Evolutionary conservation across 1,140 invertebrate genomes (phyloP).

Genomic region (Saxidomus purpurata): DNA sequence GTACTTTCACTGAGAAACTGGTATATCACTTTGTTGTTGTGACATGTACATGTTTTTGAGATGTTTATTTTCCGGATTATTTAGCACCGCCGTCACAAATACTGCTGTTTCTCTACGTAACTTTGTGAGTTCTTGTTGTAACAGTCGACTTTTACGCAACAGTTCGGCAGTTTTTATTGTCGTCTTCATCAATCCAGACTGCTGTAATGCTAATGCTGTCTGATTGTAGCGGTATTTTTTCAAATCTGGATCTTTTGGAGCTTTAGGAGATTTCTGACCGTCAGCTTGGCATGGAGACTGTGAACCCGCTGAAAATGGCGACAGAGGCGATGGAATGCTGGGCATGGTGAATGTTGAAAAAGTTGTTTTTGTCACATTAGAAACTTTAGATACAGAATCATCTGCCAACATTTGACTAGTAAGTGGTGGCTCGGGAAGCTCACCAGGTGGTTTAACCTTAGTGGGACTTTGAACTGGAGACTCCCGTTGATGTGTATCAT

Average conservation of each 20-base stretch:
- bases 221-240: conserved; percentile 54
- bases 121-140: conserved; percentile 51
- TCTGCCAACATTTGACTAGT: background rate
- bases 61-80: conserved; percentile 64
- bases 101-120: conserved; percentile 34
- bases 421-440: background rate
- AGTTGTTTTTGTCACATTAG: background rate
- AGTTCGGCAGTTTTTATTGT: conserved; percentile 61
- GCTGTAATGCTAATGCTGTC: conserved; percentile 57
- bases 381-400: background rate
- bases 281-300: background rate
- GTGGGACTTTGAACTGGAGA: background rate
- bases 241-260: conserved; percentile 12
- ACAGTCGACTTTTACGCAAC: conserved; percentile 43
- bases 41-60: conserved; percentile 29
- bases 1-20: background rate
- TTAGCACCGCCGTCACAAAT: conserved; percentile 45
- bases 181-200: conserved; percentile 61
- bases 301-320: background rate
- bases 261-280: background rate
- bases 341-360: conserved; percentile 21
- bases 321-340: background rate
- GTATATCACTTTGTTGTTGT: background rate
- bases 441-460: background rate
- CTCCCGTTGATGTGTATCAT: background rate